phyloP scores from a whole-genome alignment of 2,113 vertebrate genomes.

The Centropristis striata region DNA sequence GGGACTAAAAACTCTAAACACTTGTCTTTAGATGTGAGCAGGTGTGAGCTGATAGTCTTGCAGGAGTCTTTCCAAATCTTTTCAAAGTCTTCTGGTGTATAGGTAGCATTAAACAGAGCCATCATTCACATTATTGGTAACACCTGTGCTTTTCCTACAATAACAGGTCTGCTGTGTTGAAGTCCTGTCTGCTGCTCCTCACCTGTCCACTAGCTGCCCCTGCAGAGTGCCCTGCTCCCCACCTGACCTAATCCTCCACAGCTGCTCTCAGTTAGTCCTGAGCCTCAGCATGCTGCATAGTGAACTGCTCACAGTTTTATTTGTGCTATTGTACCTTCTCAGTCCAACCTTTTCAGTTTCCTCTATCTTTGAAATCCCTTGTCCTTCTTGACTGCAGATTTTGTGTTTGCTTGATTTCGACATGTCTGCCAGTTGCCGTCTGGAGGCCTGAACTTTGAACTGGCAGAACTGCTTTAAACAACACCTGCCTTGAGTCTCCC shows the following conservation, averaged over 20 bases:
- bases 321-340: neutral
- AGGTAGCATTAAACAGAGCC: too few relatives aligned
- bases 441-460: slow-evolving; percentile 44
- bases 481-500: slow-evolving; percentile 23
- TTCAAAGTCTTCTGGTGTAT: too few relatives aligned
- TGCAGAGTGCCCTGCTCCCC: neutral
- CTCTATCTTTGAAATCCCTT: neutral
- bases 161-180: neutral
- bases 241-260: neutral
- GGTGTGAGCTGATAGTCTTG: too few relatives aligned
- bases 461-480: slow-evolving; percentile 42
- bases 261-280: neutral
- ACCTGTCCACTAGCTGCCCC: neutral
- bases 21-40: too few relatives aligned
- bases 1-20: neutral
- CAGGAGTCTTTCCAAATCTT: too few relatives aligned
- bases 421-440: slow-evolving; percentile 18
- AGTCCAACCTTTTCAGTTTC: neutral
- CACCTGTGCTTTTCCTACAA: neutral
- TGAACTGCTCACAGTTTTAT: neutral
- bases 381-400: neutral
- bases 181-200: neutral
- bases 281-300: neutral
- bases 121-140: neutral
- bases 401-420: slow-evolving; percentile 21